Conservation (phyloP, 2,797 vertebrate species). For the Halcyon smyrnensis region DNA sequence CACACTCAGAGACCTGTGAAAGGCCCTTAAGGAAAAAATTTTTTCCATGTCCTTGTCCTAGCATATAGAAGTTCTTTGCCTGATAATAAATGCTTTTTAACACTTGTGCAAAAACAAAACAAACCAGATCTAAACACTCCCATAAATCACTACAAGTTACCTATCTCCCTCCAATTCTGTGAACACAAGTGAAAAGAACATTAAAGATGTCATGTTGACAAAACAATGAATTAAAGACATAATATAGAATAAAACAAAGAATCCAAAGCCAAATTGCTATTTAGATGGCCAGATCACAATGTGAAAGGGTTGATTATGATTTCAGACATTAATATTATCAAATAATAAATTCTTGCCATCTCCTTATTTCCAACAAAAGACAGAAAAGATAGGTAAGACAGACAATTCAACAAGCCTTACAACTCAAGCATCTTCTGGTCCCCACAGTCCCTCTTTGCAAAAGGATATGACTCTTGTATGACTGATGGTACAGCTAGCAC, state of each 20-base stretch:
- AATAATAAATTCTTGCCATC: neutral
- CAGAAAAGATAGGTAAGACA: neutral
- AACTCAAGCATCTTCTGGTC: rapidly evolving
- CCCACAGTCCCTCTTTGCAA: neutral
- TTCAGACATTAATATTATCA: neutral
- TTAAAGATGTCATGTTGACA: neutral
- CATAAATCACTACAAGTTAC: neutral
- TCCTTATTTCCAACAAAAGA: neutral
- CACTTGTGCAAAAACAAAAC: neutral
- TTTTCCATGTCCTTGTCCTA: neutral
- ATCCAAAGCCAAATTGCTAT: neutral
- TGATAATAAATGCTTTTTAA: slow-evolving; percentile 14
- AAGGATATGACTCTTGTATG: neutral
- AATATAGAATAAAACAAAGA: neutral
- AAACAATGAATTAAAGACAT: slow-evolving; percentile 7
- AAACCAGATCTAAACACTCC: neutral
- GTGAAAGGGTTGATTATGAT: neutral
- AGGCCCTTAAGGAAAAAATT: neutral
- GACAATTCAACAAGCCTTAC: neutral
- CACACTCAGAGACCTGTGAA: neutral
- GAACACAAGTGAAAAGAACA: neutral
- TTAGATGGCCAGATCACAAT: neutral
- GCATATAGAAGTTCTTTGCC: neutral
- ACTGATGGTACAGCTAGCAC: neutral
- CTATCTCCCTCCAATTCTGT: neutral